phyloP scores from a whole-genome alignment of 2,888 invertebrate species.

The Trachelus iudaicus region DNA sequence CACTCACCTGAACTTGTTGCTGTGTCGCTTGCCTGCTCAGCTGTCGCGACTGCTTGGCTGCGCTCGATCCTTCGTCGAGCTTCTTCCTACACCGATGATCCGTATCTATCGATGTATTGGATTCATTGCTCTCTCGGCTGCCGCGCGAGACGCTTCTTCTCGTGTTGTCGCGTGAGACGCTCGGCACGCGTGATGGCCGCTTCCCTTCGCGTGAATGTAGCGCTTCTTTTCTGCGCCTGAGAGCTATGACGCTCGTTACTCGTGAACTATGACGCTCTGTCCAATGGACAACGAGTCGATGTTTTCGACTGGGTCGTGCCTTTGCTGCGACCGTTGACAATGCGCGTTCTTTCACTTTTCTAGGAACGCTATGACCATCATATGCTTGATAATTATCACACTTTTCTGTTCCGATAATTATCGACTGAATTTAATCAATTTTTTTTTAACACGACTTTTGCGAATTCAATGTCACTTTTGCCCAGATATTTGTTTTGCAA shows the following conservation, averaged over 20 bases:
- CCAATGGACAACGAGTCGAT: neutral
- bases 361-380: neutral
- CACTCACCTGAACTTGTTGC: neutral
- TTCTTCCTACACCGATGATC: too few relatives aligned
- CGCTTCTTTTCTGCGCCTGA: neutral
- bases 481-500: conserved; percentile 1
- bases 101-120: too few relatives aligned
- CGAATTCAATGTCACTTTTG: neutral
- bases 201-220: neutral
- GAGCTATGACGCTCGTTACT: neutral
- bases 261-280: conserved; percentile 20
- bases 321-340: neutral
- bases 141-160: neutral
- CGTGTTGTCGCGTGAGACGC: neutral
- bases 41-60: too few relatives aligned
- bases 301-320: neutral
- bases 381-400: neutral
- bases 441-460: neutral
- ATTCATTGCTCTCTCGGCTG: too few relatives aligned
- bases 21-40: too few relatives aligned
- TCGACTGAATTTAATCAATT: neutral
- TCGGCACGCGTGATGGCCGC: neutral
- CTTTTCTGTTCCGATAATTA: too few relatives aligned
- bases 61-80: too few relatives aligned
- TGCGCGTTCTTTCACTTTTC: neutral